Base-by-base conservation (phyloP, 2,113 vertebrate species). In the Theristicus caerulescens region DNA sequence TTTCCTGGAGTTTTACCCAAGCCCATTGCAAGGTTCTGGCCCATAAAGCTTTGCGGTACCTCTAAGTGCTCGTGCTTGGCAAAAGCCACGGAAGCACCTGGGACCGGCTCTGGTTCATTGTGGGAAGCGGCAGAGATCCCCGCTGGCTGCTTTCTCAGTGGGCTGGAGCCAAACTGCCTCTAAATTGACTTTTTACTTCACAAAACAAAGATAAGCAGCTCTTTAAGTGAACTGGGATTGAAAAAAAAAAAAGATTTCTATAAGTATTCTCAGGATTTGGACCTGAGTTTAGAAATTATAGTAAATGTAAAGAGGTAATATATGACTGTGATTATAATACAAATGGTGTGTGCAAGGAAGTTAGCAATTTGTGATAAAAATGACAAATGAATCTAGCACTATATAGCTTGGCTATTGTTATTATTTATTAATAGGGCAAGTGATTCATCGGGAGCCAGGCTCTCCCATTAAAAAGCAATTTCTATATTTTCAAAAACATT, bases 321-420 rank as follows among this genome's bases (percentile, higher is more conserved):
- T 47, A 32, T 52, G 31, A 52, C 21, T 64, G 21, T 64, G 46
- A 76, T 61, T 82, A 31, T 69, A 86, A 57, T 58, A 91, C 36
- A 62, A 82, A 59, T 58, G 0, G 0, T 77, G 29, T 61, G 31
- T 69, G 31, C 44, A 84, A 93, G 34, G 13, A 89, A 47, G 62
- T 82, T 42, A 93, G 52, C n/a, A 66, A 40, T 40, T 82, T 82
- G 47, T 87, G 88, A 81, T 76, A 87, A 93, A 93, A 94, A 82
- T 52, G 42, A 61, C 29, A 83, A 82, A 86, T 55, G 1, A 83
- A 86, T 84, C 34, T 71, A 73, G 54, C 25, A 59, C 32, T 13
- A 29, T 49, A 59, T 38, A 92, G 21, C 46, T 36, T 92, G 82
- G n/a, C 34, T 77, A 73, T 64, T 73, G 54, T 58, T 83, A 77